phyloP scores from a whole-genome alignment of 2,797 vertebrate species.

The Phalloptychus januarius region DNA sequence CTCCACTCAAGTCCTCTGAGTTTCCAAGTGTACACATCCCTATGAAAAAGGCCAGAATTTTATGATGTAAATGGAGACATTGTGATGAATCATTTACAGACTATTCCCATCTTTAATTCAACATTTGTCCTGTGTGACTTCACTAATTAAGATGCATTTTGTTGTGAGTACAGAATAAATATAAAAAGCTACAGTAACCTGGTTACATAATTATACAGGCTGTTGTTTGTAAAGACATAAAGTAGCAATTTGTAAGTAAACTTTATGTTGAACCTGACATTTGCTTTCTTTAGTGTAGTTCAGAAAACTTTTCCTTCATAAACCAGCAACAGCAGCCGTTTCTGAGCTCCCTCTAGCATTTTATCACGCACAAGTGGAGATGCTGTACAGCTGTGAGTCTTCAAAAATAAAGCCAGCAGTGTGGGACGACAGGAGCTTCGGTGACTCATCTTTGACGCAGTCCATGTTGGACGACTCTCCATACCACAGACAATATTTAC shows the following conservation, averaged over 20 bases:
- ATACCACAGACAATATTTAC: background rate
- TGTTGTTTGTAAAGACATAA: background rate
- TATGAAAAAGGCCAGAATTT: background rate
- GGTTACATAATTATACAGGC: background rate
- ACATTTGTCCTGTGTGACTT: background rate
- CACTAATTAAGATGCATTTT: background rate
- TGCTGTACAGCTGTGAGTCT: background rate
- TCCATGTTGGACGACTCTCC: background rate
- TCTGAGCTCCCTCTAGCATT: background rate
- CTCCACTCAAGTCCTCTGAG: background rate
- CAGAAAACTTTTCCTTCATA: background rate
- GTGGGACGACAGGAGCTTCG: background rate
- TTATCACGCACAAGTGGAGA: background rate
- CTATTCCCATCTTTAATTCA: background rate
- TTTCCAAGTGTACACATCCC: background rate
- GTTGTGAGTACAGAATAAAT: background rate
- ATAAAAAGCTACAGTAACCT: background rate
- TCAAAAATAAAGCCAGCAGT: background rate
- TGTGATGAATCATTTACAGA: background rate
- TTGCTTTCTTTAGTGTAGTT: background rate
- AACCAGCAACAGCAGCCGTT: background rate
- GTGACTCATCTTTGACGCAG: background rate
- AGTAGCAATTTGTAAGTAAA: background rate
- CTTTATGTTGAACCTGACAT: background rate
- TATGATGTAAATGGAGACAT: background rate